Percentiles rank a stretch among this genome's conserved stretches.
Evolutionary conservation across 2,113 vertebrate species (phyloP).

Genomic region (Trematomus loennbergii): DNA sequence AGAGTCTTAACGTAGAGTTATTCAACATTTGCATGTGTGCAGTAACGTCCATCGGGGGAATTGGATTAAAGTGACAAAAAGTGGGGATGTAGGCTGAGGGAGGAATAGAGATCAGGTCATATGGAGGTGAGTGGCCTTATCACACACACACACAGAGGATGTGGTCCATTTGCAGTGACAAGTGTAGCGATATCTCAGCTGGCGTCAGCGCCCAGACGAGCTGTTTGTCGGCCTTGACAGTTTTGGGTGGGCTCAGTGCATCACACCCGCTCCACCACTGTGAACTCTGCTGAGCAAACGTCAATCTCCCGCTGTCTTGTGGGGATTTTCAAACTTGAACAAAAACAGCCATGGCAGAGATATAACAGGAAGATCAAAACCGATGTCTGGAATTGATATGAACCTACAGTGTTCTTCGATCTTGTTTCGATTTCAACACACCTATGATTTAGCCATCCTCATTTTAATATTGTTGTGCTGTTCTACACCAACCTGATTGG

Average conservation of each 20-base stretch:
- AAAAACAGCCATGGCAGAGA: slow-evolving; percentile 58
- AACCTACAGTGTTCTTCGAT: slow-evolving; percentile 11
- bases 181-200: slow-evolving; percentile 70
- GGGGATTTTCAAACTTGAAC: slow-evolving; percentile 72
- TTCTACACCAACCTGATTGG: slow-evolving; percentile 25
- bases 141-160: slow-evolving; percentile 74
- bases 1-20: slow-evolving; percentile 59
- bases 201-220: slow-evolving; percentile 66
- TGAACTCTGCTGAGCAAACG: slow-evolving; percentile 79
- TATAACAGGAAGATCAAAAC: slow-evolving; percentile 17
- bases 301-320: slow-evolving; percentile 73
- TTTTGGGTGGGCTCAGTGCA: slow-evolving; percentile 76
- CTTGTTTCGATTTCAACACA: not conserved
- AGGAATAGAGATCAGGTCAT: slow-evolving; percentile 68
- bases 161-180: slow-evolving; percentile 79
- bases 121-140: slow-evolving; percentile 79
- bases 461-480: not conserved
- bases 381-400: slow-evolving; percentile 16
- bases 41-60: not conserved
- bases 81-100: slow-evolving; percentile 7
- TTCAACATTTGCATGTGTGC: slow-evolving; percentile 48
- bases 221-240: slow-evolving; percentile 81
- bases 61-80: slow-evolving; percentile 56
- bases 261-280: slow-evolving; percentile 69
- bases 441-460: slow-evolving; percentile 6